Evolutionary conservation across 2,797 vertebrate species (phyloP).

Genomic region (Phalloptychus januarius): DNA sequence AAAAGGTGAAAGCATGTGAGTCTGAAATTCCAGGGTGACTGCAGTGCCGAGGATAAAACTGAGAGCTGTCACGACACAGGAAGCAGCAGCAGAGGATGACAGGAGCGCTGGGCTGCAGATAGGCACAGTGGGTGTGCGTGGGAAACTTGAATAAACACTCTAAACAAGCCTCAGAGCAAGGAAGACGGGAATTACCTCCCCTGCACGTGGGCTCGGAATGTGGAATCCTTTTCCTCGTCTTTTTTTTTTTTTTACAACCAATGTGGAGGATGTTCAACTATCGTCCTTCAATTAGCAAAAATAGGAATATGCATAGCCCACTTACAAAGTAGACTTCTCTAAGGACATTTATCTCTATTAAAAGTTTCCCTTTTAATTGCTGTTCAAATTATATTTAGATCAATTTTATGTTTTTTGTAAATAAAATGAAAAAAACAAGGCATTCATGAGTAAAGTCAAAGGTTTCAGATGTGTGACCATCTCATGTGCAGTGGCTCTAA

Average conservation of each 20-base stretch:
- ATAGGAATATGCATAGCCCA: background rate
- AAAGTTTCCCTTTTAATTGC: background rate
- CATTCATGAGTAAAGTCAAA: background rate
- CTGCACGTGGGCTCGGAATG: constrained; percentile 50
- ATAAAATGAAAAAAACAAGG: background rate
- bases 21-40: constrained; percentile 63
- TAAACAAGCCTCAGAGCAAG: constrained; percentile 61
- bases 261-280: constrained; percentile 5
- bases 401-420: background rate
- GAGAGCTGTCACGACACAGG: constrained; percentile 74
- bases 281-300: background rate
- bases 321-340: background rate
- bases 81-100: constrained; percentile 75
- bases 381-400: background rate
- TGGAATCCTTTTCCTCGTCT: constrained; percentile 19
- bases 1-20: constrained; percentile 44
- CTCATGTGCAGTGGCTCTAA: background rate
- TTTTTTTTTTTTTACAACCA: constrained; percentile 16
- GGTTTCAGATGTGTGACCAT: background rate
- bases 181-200: constrained; percentile 42
- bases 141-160: constrained; percentile 68
- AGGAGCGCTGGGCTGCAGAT: constrained; percentile 69
- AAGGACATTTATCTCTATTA: background rate
- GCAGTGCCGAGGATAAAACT: constrained; percentile 63
- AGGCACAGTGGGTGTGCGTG: constrained; percentile 71